Conservation (phyloP, 2,888 invertebrate species). For the Dryobotodes eremita region DNA sequence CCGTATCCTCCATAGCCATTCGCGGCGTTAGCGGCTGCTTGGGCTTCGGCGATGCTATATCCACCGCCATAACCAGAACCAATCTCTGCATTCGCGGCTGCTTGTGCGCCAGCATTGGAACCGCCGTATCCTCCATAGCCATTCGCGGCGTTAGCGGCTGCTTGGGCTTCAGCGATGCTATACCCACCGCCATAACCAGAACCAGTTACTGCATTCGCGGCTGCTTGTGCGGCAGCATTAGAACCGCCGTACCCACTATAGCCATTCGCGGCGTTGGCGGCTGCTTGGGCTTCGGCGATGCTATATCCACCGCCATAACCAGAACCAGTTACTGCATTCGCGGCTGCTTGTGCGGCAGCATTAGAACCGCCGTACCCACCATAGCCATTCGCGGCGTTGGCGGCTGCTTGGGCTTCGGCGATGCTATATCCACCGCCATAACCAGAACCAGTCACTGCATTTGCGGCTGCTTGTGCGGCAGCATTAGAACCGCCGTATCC, state of each 20-base stretch:
- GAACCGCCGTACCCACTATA: slow-evolving; percentile 2
- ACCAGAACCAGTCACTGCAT: slow-evolving; percentile 26
- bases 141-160: background rate
- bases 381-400: slow-evolving; percentile 19
- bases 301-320: slow-evolving; percentile 51
- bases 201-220: slow-evolving; percentile 25
- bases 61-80: background rate
- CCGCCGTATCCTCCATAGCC: background rate
- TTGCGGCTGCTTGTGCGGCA: slow-evolving; percentile 32
- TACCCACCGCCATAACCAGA: background rate
- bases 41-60: background rate
- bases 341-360: slow-evolving; percentile 32
- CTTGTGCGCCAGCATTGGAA: background rate
- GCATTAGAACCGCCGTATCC: slow-evolving; percentile 24
- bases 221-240: slow-evolving; percentile 24
- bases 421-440: slow-evolving; percentile 49
- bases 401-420: slow-evolving; percentile 36
- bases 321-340: slow-evolving; percentile 22
- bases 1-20: background rate
- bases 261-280: slow-evolving; percentile 12
- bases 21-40: background rate
- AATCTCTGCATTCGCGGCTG: background rate
- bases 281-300: slow-evolving; percentile 38
- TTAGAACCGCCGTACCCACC: slow-evolving; percentile 11
- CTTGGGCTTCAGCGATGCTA: background rate